A percentile compares a stretch with the other conserved stretches of the same genome.
These are phyloP conservation scores for Syrmaticus mikado DNA, from an alignment of 2,113 vertebrate species.

Conservation along the genomic window DNA sequence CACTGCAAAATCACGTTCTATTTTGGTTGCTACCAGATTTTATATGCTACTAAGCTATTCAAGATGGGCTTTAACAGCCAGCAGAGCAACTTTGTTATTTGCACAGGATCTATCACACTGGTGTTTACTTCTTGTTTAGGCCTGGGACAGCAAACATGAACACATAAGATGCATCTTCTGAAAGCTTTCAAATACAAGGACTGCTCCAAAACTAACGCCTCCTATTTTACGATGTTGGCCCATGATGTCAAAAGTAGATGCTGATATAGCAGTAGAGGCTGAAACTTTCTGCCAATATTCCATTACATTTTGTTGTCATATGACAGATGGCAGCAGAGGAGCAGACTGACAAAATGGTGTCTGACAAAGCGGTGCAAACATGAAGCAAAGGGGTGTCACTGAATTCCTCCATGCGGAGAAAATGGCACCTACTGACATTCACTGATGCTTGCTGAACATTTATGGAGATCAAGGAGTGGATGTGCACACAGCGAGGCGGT, in stretches of 20 bases:
- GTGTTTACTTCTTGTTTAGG: not conserved
- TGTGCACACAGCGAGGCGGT: too few relatives aligned
- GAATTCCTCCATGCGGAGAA: too few relatives aligned
- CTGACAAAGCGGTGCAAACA: too few relatives aligned
- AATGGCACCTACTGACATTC: too few relatives aligned
- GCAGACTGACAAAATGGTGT: too few relatives aligned
- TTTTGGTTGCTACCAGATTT: conserved; percentile 28
- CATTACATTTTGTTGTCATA: too few relatives aligned
- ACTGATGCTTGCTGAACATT: too few relatives aligned
- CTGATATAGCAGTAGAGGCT: not conserved
- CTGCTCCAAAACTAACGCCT: not conserved
- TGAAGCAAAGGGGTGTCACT: too few relatives aligned
- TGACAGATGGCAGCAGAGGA: too few relatives aligned
- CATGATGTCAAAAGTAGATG: not conserved
- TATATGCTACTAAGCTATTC: not conserved
- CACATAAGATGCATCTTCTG: not conserved
- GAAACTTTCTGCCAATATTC: too few relatives aligned
- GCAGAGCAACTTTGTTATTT: not conserved
- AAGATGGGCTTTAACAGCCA: not conserved
- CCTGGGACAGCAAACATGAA: not conserved
- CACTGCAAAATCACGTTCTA: conserved; percentile 20
- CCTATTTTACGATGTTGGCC: not conserved
- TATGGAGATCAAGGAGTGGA: too few relatives aligned
- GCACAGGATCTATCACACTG: not conserved
- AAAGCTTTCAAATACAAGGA: not conserved